phyloP scores from a whole-genome alignment of 2,888 invertebrate genomes.

The Eucera pruinosa region DNA sequence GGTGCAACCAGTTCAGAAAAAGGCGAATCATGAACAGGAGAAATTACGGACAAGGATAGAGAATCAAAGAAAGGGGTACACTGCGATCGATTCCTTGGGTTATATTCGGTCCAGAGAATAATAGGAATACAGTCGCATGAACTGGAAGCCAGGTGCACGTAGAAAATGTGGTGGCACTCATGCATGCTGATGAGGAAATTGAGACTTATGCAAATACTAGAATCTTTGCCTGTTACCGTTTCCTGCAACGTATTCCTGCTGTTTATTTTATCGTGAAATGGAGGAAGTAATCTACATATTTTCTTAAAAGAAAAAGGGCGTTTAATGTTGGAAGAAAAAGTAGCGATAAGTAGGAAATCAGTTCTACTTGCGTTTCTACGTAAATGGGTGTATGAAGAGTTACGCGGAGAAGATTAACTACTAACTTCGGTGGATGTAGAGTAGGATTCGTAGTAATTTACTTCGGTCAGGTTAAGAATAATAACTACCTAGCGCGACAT shows the following conservation, averaged over 20 bases:
- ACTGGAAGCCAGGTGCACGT: conserved; percentile 36
- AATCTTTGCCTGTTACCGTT: conserved; percentile 38
- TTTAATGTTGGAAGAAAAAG: background rate
- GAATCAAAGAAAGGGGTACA: conserved; percentile 1
- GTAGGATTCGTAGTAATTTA: conserved; percentile 3
- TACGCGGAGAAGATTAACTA: background rate
- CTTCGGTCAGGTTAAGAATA: conserved; percentile 1
- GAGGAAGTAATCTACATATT: background rate
- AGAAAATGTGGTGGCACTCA: conserved; percentile 35
- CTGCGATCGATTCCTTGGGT: conserved; percentile 23
- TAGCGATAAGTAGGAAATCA: too few relatives aligned
- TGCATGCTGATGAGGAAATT: conserved; percentile 54
- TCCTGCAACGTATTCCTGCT: background rate
- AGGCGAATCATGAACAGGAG: background rate
- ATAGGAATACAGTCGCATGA: background rate
- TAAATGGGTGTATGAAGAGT: background rate
- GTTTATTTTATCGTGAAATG: background rate
- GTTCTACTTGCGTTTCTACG: background rate
- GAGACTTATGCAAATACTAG: conserved; percentile 47
- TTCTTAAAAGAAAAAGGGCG: background rate
- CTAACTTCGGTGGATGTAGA: too few relatives aligned
- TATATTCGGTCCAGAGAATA: conserved; percentile 13
- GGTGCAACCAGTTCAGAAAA: background rate
- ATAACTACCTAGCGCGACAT: conserved; percentile 1
- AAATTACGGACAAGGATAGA: conserved; percentile 14